phyloP scores from a whole-genome alignment of 2,888 invertebrate genomes.

The Torymus tubicola region DNA sequence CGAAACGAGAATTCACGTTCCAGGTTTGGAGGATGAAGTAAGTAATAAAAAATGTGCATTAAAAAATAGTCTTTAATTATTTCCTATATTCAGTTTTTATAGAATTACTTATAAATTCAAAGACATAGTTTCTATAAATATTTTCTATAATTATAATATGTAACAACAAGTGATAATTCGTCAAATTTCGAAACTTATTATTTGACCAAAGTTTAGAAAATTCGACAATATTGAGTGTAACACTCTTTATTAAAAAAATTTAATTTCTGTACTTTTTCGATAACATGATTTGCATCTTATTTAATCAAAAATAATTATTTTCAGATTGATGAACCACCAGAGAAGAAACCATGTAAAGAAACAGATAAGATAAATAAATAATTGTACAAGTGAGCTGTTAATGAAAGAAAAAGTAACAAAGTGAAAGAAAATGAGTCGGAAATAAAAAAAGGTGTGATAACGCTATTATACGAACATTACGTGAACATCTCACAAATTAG shows the following conservation, averaged over 20 bases:
- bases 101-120: too few species aligned
- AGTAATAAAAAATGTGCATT: slow-evolving; percentile 47
- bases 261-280: too few species aligned
- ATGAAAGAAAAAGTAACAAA: slow-evolving; percentile 45
- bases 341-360: slow-evolving; percentile 74
- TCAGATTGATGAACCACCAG: slow-evolving; percentile 74
- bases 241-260: too few species aligned
- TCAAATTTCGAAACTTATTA: too few species aligned
- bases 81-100: too few species aligned
- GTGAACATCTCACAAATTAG: slow-evolving; percentile 73
- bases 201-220: too few species aligned
- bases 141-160: too few species aligned
- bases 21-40: slow-evolving; percentile 82
- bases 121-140: too few species aligned
- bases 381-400: slow-evolving; percentile 67
- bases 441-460: slow-evolving; percentile 64
- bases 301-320: slow-evolving; percentile 53
- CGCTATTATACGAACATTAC: slow-evolving; percentile 61
- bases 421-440: slow-evolving; percentile 48
- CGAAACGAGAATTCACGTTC: slow-evolving; percentile 86
- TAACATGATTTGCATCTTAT: too few species aligned
- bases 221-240: too few species aligned
- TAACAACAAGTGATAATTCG: too few species aligned
- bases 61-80: not conserved
- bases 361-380: slow-evolving; percentile 75